Evolutionary conservation across 2,113 vertebrate genomes (phyloP), one percentile per base, ranked within the genome.

Genomic region (Nettapus auritus): DNA sequence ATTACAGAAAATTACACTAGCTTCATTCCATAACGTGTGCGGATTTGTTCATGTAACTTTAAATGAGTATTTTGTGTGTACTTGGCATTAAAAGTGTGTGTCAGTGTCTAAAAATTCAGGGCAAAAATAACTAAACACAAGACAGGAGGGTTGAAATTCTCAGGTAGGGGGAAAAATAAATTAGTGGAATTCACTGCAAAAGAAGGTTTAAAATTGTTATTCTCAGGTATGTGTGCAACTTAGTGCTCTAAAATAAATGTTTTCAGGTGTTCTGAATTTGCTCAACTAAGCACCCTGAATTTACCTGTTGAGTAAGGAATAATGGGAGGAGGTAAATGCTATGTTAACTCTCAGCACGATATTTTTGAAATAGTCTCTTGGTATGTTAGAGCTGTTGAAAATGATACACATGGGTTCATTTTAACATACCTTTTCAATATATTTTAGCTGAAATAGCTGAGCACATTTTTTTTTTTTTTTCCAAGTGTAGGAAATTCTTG

Each of bases 191-290:
- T 17, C 22, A 55, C 38, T 34, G 16, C 26, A 83, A 77, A 62
- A 28, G 52, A 50, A 81, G 2, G 52, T 13, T 59, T 66, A 31
- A 26, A 78, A 62, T 44, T 44, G n/a, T 14, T 17, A 10, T 86
- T 92, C 13, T 46, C 0, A 0, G 40, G 14, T 57, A 15, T 15
- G 5, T 14, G 12, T 57, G n/a, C 5, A 15, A 19, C 69, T 88
- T 74, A 36, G 19, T 84, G 31, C 14, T 88, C 56, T 38, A 36
- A 28, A 78, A 81, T 59, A 63, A 86, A 20, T 8, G 3, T 42
- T 84, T 74, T 63, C 10, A 11, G 4, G 25, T 53, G 33, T 36
- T 5, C 7, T 50, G 15, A 17, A 1, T 70, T 68, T 60, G 3
- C 8, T 91, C 8, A 82, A 9, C 19, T 8, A 33, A 82, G 23